These are phyloP conservation scores for Pitta sordida DNA, from an alignment of 2,113 vertebrate species.

Conservation along the genomic window DNA sequence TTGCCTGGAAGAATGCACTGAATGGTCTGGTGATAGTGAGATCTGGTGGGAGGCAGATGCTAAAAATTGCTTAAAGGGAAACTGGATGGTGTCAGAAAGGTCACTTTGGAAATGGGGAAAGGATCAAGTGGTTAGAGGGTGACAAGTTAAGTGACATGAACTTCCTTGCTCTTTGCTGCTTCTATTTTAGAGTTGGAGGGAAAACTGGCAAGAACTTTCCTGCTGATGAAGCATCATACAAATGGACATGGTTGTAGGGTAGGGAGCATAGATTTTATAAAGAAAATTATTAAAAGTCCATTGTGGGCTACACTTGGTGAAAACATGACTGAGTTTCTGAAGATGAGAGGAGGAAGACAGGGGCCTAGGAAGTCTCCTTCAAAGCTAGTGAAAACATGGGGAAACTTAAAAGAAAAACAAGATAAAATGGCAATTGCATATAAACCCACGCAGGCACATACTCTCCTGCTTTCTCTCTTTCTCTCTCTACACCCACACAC, in stretches of 20 bases:
- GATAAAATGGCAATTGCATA: neutral
- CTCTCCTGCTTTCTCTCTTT: conserved; percentile 6
- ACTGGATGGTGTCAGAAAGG: neutral
- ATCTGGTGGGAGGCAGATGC: neutral
- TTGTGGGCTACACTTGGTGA: neutral
- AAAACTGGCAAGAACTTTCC: neutral
- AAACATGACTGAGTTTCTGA: neutral
- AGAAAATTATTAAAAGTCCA: neutral
- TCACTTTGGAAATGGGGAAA: neutral
- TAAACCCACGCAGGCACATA: neutral
- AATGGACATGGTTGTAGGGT: neutral
- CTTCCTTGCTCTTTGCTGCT: neutral
- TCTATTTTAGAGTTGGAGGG: neutral
- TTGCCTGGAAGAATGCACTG: neutral
- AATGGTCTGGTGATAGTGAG: fast-evolving
- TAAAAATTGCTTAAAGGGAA: neutral
- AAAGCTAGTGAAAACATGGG: neutral
- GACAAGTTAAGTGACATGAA: neutral
- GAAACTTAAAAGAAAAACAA: neutral
- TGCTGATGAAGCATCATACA: neutral
- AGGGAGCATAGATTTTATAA: neutral
- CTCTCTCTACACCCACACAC: neutral
- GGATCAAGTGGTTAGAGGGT: neutral
- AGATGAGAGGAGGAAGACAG: neutral
- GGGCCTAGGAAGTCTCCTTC: neutral